Evolutionary conservation across 2,113 vertebrate genomes (phyloP).

Genomic region (Tragelaphus strepsiceros): DNA sequence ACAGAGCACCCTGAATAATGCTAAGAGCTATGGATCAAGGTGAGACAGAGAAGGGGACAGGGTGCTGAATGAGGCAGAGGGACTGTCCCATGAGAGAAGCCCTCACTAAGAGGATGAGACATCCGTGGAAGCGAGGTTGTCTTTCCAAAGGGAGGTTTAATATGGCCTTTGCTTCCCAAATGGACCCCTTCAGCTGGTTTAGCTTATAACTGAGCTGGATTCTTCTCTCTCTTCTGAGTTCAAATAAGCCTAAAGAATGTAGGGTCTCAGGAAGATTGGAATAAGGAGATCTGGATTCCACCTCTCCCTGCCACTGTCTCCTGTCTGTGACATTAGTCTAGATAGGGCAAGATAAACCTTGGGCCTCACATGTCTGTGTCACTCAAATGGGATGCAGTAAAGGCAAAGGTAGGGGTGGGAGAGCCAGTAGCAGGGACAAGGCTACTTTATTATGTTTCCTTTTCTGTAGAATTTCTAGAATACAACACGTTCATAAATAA

Average conservation of each 20-base stretch:
- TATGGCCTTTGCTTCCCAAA: neutral
- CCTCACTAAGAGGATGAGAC: neutral
- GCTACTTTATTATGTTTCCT: neutral
- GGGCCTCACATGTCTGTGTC: neutral
- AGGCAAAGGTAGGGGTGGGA: neutral
- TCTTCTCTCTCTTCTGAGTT: neutral
- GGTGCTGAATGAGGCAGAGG: too few relatives aligned
- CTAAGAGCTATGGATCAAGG: neutral
- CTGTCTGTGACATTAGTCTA: neutral
- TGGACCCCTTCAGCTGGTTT: neutral
- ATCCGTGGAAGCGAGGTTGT: fast-evolving
- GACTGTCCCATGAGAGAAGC: neutral
- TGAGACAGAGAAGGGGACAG: neutral
- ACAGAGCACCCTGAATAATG: neutral
- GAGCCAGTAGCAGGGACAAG: neutral
- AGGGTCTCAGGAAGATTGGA: neutral
- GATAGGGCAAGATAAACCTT: neutral
- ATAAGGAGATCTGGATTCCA: neutral
- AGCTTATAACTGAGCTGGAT: neutral
- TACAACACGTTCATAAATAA: neutral
- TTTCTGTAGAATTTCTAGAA: neutral
- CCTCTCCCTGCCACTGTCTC: neutral
- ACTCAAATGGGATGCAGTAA: neutral
- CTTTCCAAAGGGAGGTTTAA: neutral
- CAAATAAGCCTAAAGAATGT: neutral